Evolutionary conservation across 2,888 invertebrate genomes (phyloP), one percentile per base, ranked within the genome.

Genomic region (Lasioglossum lativentre): DNA sequence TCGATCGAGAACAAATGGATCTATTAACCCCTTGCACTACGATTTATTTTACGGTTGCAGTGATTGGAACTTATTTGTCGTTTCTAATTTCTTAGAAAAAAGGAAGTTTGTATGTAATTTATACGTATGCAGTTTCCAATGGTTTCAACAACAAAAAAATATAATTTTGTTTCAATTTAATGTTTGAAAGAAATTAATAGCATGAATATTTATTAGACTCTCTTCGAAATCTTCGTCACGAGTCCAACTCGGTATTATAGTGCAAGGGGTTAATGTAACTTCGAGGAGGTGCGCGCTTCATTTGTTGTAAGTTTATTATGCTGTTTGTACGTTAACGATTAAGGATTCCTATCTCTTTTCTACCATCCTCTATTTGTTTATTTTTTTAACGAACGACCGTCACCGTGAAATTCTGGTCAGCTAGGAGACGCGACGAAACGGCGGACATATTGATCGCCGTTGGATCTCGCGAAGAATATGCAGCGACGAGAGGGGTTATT

Each of bases 321-420:
- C 34, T 75, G 38, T 85, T 52, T 38, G 23, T 74, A 68, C 38
- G 52, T 47, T 77, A 76, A 66, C 30, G 45, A 47, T 56, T 52
- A 79, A 73, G 42, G 68, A 73, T 68, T 76, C 38, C 56, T 38
- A 68, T 34, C 19, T 45, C 38, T 2, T 70, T 40, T 14, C 14
- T 40, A 63, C n/a, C 70, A 4, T n/a, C n/a, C 68, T 68, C 8
- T 34, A 34, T 23, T n/a, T 10, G 10, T 14, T 5, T n/a, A 2
- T 70, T 40, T 23, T 70, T n/a, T 12, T 23, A 19, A 45, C 56
- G 30, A 80, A 75, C 74, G 19, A 86, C 52, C 52, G 63, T 80
- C 47, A 59, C 71, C 75, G 80, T 52, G 66, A 77, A 84, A 85
- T 72, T 56, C 23, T 10, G 47, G 68, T 27, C 16, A 52, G 45